Conservation (phyloP, 1,140 invertebrate genomes). For the Bombus polaris region DNA sequence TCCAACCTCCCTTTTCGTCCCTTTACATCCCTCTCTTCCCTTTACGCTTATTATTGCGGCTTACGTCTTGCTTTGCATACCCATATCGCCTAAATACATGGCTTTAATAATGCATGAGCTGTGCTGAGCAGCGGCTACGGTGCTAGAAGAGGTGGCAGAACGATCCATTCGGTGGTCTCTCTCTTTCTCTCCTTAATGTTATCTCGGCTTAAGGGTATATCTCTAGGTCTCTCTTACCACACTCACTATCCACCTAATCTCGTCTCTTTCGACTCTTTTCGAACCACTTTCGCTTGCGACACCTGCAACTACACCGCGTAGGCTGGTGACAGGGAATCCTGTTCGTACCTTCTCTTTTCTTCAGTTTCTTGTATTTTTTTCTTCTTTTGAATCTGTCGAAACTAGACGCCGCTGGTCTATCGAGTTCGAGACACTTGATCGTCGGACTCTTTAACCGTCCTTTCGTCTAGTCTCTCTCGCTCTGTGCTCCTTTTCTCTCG, state of each 20-base stretch:
- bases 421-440: background rate
- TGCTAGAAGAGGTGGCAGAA: constrained; percentile 74
- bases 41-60: constrained; percentile 77
- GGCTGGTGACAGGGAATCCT: constrained; percentile 15
- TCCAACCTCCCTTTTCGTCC: constrained; percentile 1
- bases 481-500: constrained; percentile 43
- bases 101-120: constrained; percentile 81
- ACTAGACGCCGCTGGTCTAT: constrained; percentile 24
- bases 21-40: constrained; percentile 53
- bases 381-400: background rate
- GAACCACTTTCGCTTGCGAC: constrained; percentile 32
- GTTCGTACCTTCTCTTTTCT: background rate
- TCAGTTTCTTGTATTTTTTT: constrained; percentile 12
- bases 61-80: constrained; percentile 79
- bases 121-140: constrained; percentile 63
- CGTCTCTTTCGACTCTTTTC: constrained; percentile 5
- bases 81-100: constrained; percentile 78
- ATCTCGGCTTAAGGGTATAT: constrained; percentile 8
- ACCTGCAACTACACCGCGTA: constrained; percentile 17
- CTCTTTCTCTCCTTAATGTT: constrained; percentile 1
- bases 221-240: background rate
- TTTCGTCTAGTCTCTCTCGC: constrained; percentile 24
- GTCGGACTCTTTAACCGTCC: background rate
- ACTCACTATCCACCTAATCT: background rate
- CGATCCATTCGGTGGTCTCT: constrained; percentile 74